These are phyloP conservation scores for Circaetus gallicus DNA, from an alignment of 2,113 vertebrate genomes.

Conservation along the genomic window DNA sequence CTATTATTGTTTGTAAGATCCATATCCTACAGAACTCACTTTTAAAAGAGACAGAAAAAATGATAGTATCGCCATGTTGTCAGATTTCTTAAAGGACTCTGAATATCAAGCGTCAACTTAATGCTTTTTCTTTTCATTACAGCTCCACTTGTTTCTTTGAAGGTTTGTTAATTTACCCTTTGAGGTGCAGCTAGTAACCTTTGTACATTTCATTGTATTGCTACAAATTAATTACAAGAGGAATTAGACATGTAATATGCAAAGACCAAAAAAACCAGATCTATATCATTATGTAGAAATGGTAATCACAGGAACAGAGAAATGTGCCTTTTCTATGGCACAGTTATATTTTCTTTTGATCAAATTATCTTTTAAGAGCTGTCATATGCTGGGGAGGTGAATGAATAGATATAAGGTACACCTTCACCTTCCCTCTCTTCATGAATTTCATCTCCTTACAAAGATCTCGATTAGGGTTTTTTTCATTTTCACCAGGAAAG, in stretches of 20 bases:
- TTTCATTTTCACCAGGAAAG: background rate
- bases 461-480: background rate
- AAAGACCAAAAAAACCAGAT: background rate
- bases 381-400: background rate
- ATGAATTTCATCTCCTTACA: background rate
- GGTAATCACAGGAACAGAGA: background rate
- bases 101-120: background rate
- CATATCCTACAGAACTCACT: background rate
- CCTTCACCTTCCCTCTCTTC: background rate
- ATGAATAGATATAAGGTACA: background rate
- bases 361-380: background rate
- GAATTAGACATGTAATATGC: background rate
- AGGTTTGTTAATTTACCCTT: background rate
- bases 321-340: background rate
- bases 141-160: background rate
- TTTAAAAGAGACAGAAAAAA: background rate
- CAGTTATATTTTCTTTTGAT: background rate
- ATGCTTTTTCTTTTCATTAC: background rate
- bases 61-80: background rate
- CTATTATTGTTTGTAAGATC: background rate
- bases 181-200: background rate
- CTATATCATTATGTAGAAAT: background rate
- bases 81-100: background rate
- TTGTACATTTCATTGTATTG: background rate
- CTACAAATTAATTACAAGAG: background rate